Conservation (phyloP, 1,140 invertebrate species). For the Heliconius congener region DNA sequence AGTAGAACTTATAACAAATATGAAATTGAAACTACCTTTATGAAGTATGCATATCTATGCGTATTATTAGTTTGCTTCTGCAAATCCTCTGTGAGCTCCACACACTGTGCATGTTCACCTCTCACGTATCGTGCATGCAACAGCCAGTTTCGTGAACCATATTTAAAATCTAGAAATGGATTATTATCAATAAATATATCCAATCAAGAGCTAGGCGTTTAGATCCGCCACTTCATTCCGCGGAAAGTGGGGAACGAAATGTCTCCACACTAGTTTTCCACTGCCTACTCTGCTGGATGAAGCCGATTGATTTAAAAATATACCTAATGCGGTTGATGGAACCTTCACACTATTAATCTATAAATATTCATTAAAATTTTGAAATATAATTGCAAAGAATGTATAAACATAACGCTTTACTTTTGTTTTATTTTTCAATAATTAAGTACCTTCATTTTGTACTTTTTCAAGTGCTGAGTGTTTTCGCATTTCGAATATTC, state of each 20-base stretch:
- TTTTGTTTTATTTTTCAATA: neutral
- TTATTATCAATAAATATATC: neutral
- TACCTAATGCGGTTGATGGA: too few species aligned
- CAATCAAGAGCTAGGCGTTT: too few species aligned
- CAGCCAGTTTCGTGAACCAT: conserved; percentile 64
- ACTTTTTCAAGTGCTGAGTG: conserved; percentile 4
- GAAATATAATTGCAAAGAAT: neutral
- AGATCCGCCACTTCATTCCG: too few species aligned
- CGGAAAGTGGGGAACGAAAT: too few species aligned
- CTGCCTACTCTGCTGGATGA: too few species aligned
- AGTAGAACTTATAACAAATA: neutral
- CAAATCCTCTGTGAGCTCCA: conserved; percentile 61
- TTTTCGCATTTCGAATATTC: conserved; percentile 41
- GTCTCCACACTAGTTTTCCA: too few species aligned
- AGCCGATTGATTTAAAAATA: too few species aligned
- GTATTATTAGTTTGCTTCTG: conserved; percentile 58
- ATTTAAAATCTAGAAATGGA: conserved; percentile 48
- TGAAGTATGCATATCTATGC: conserved; percentile 68
- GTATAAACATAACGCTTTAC: neutral
- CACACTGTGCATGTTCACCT: conserved; percentile 61
- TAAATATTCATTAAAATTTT: neutral
- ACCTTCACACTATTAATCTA: too few species aligned
- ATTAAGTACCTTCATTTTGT: conserved; percentile 22
- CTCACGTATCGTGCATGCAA: conserved; percentile 68
- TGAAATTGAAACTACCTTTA: conserved; percentile 52